Percentiles rank a stretch among this genome's conserved stretches.
phyloP scores from a whole-genome alignment of 1,140 invertebrate species.

The Sitobion miscanthi region DNA sequence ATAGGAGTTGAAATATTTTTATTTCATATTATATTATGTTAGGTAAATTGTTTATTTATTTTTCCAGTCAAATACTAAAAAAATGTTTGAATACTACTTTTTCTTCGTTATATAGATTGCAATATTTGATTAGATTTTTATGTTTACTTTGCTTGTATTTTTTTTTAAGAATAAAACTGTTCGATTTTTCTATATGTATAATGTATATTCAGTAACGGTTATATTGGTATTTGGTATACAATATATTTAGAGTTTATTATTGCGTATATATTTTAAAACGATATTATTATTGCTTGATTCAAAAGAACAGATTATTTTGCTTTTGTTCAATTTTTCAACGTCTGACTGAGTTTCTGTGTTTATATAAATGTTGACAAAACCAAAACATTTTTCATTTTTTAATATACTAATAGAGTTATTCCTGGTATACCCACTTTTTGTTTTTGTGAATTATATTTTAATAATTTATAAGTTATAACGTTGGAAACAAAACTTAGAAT shows the following conservation, averaged over 20 bases:
- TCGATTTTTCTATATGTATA: neutral
- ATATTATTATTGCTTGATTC: neutral
- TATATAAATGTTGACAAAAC: neutral
- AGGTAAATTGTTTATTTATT: conserved; percentile 18
- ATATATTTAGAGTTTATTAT: neutral
- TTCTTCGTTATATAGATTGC: neutral
- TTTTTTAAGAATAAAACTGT: neutral
- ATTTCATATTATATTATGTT: neutral
- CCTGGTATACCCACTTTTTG: neutral
- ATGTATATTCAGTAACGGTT: neutral
- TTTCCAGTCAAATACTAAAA: neutral
- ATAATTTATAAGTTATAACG: neutral
- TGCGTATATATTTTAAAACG: too few relatives aligned
- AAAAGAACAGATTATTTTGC: neutral
- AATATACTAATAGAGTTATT: neutral
- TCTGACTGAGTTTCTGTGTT: neutral
- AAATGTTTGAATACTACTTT: neutral
- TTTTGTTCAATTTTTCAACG: neutral
- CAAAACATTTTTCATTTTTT: neutral
- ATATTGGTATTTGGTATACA: neutral
- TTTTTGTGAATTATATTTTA: neutral
- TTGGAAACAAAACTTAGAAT: neutral
- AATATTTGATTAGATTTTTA: conserved; percentile 12
- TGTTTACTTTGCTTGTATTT: neutral
- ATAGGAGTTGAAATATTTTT: conserved; percentile 1